phyloP scores from a whole-genome alignment of 2,113 vertebrate species.

The Halcyon senegalensis region DNA sequence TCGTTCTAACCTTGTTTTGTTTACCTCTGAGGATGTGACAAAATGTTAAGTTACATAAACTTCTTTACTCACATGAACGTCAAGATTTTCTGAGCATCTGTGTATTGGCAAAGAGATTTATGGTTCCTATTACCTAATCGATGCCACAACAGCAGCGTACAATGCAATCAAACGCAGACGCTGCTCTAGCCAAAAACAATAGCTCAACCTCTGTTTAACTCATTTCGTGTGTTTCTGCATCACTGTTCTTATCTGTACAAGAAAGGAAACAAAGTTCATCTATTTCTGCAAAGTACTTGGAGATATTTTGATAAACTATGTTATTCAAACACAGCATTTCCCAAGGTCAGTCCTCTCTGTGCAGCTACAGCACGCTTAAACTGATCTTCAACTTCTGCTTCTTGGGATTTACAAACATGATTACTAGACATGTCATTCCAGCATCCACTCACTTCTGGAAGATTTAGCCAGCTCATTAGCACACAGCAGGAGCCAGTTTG shows the following conservation, averaged over 20 bases:
- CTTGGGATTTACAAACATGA: not conserved
- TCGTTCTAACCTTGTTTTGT: not conserved
- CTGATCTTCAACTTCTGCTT: not conserved
- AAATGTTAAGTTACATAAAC: accelerated
- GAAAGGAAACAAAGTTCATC: not conserved
- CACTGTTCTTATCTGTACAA: not conserved
- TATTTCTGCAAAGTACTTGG: not conserved
- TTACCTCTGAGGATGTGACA: not conserved
- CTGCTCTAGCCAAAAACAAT: not conserved
- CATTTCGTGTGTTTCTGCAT: not conserved
- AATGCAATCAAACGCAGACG: not conserved
- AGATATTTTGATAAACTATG: conserved; percentile 4
- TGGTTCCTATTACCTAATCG: not conserved
- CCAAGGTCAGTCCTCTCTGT: conserved; percentile 9
- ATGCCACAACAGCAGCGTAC: not conserved
- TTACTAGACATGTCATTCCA: not conserved
- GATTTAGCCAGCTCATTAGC: not conserved
- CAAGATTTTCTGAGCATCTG: not conserved
- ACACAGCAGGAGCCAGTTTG: not conserved
- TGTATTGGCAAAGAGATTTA: not conserved
- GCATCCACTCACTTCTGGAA: not conserved
- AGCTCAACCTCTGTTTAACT: not conserved
- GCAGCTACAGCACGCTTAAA: not conserved
- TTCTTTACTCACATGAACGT: not conserved
- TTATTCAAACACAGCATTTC: not conserved